Conservation (phyloP, 2,888 invertebrate species). For the Heliconius erato region DNA sequence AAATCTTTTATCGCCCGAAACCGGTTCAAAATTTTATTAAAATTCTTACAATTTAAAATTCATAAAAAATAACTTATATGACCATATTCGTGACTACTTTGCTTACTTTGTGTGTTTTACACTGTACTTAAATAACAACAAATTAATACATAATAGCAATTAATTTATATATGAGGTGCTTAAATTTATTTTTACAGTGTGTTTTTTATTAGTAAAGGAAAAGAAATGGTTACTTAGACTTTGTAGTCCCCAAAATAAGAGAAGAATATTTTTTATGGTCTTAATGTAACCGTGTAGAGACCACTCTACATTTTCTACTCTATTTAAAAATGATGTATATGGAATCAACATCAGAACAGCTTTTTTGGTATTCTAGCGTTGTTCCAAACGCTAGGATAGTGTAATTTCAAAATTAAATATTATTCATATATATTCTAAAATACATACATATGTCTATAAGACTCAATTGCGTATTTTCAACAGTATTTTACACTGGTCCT, state of each 20-base stretch:
- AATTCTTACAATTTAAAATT: not conserved
- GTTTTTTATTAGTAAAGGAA: not conserved
- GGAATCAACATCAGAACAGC: not conserved
- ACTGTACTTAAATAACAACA: conserved; percentile 16
- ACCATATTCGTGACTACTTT: conserved; percentile 42
- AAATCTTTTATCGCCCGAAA: conserved; percentile 2
- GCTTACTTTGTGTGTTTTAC: conserved; percentile 33
- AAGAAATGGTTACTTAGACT: not conserved
- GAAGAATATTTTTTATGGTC: not conserved
- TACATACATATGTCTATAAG: not conserved
- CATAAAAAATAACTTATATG: conserved; percentile 18
- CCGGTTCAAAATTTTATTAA: conserved; percentile 6
- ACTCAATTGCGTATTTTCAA: not conserved
- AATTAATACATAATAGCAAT: conserved; percentile 31
- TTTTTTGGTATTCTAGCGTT: not conserved
- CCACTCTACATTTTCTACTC: not conserved
- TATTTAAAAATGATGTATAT: not conserved
- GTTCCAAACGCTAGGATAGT: too few relatives aligned
- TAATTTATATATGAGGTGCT: conserved; percentile 12
- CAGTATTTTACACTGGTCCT: not conserved
- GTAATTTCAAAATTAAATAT: too few relatives aligned
- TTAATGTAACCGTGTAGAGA: too few relatives aligned
- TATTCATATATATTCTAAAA: too few relatives aligned
- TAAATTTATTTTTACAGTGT: conserved; percentile 8
- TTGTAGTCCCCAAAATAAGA: not conserved